Evolutionary conservation across 2,888 invertebrate genomes (phyloP).

Genomic region (Branchipolynoe longqiensis): DNA sequence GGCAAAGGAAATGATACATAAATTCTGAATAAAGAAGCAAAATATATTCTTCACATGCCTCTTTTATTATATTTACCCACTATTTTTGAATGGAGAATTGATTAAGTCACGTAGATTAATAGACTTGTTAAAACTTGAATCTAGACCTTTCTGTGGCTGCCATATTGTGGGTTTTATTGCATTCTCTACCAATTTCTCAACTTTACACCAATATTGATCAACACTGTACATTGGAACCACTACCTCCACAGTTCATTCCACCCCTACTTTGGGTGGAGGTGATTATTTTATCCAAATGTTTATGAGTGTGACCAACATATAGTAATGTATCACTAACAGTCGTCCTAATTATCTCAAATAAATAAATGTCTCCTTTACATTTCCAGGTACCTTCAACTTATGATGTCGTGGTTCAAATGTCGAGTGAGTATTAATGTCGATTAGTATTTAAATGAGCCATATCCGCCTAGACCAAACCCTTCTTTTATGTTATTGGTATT

Average conservation of each 20-base stretch:
- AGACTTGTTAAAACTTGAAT: neutral
- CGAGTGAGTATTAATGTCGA: slow-evolving; percentile 71
- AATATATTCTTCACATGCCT: neutral
- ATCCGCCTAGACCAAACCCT: neutral
- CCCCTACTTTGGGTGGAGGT: neutral
- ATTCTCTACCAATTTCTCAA: too few species aligned
- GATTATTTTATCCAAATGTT: neutral
- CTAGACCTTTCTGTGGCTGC: neutral
- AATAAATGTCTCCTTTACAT: neutral
- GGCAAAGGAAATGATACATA: too few species aligned
- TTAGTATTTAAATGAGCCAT: neutral
- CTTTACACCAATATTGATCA: too few species aligned
- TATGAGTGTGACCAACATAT: neutral
- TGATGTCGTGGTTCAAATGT: slow-evolving; percentile 81
- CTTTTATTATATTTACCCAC: neutral
- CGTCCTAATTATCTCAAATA: neutral
- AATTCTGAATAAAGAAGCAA: too few species aligned
- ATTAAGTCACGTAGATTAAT: too few species aligned
- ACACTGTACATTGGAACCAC: too few species aligned
- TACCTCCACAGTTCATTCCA: neutral
- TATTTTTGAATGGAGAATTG: too few species aligned
- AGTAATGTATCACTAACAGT: neutral
- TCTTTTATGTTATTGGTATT: neutral
- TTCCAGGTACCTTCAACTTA: slow-evolving; percentile 79
- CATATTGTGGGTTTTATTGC: neutral